Base-by-base conservation (phyloP, 2,113 vertebrate genomes). In the Misgurnus mizolepis region DNA sequence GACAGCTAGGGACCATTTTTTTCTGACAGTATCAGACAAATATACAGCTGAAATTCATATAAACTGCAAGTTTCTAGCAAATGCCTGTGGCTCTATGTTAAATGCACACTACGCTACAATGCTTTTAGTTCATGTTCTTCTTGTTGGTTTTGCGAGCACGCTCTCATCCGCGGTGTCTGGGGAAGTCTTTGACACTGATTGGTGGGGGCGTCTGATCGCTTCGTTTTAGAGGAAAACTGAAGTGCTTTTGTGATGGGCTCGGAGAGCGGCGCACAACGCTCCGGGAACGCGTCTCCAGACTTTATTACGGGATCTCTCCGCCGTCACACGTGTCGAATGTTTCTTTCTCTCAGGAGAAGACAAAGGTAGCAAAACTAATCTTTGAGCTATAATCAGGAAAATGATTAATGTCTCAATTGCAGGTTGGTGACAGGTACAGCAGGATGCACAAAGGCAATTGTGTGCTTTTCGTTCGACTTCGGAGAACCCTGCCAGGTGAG, bases 371-470 rank as follows among this genome's bases (percentile, higher is more conserved):
- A 76, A 81, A 69, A 58, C 5, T 7, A 39, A 45, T 81, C 84
- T 75, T 81, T 89, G 64, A 74, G 55, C 84, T 86, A 83, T 89
- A 89, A 92, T 89, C 85, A 87, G 88, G 89, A 86, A 87, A 83
- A 82, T 86, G 88, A 90, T 89, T 90, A 92, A 92, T 85, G 89
- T 88, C 89, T 90, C 88, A 85, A 84, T 82, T 82, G 85, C 85
- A 82, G 85, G 83, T 79, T 56, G 71, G 75, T 89, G 90, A 91
- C 91, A 93, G 91, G 89, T 88, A 90, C 82, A 83, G 89, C 87
- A 71, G 81, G 79, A 86, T 87, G 91, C 87, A 88, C 89, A 93
- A 90, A 92, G 90, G 89, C 88, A 92, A 92, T 88, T 56, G 86
- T 89, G 88, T 88, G 85, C 79, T 17, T 18, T 84, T 81, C 67